These are phyloP conservation scores for Agraylea sexmaculata DNA, from an alignment of 1,140 invertebrate genomes.

Conservation along the genomic window DNA sequence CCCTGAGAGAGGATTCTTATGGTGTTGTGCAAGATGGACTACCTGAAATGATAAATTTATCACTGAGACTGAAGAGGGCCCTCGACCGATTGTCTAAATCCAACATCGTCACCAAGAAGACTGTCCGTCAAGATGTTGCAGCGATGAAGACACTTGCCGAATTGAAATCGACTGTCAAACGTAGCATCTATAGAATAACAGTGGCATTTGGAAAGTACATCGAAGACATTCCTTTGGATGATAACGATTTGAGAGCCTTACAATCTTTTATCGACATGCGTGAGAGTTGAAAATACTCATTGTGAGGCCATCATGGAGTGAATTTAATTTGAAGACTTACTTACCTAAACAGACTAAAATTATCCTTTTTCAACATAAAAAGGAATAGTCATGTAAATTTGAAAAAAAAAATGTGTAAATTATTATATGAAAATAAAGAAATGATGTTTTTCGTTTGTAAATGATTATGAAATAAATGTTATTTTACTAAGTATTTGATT, in stretches of 20 bases:
- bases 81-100: conserved; percentile 59
- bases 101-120: conserved; percentile 46
- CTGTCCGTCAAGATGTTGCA: conserved; percentile 44
- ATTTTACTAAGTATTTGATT: too few relatives aligned
- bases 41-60: conserved; percentile 47
- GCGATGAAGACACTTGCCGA: conserved; percentile 48
- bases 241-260: conserved; percentile 35
- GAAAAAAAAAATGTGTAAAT: too few relatives aligned
- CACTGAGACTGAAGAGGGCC: conserved; percentile 53
- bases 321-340: too few relatives aligned
- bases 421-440: too few relatives aligned
- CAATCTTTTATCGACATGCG: conserved; percentile 40
- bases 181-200: conserved; percentile 63
- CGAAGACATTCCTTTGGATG: conserved; percentile 47
- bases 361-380: too few relatives aligned
- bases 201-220: conserved; percentile 56
- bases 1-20: conserved; percentile 62
- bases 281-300: conserved; percentile 36
- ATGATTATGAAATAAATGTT: too few relatives aligned
- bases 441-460: too few relatives aligned
- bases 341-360: too few relatives aligned
- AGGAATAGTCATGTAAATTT: too few relatives aligned
- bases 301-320: too few relatives aligned
- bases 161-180: conserved; percentile 49
- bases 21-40: conserved; percentile 71